Conservation (phyloP, 2,797 vertebrate species). For the Sebastes taczanowskii region DNA sequence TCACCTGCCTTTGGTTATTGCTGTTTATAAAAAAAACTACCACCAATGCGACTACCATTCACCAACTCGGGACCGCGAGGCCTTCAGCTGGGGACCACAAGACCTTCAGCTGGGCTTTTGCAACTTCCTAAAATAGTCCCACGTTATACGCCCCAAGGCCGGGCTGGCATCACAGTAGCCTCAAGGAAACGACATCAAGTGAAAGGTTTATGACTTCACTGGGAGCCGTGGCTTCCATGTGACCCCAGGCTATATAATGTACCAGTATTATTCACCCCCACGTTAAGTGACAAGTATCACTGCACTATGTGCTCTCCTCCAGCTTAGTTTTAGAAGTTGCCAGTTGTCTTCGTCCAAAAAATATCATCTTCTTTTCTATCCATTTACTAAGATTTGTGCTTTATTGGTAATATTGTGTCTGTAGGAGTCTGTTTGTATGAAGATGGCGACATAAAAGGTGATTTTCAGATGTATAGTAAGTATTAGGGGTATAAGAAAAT, state of each 20-base stretch:
- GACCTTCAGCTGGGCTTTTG: slow-evolving; percentile 69
- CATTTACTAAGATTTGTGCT: neutral
- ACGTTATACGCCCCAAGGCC: slow-evolving; percentile 64
- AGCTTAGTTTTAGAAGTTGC: neutral
- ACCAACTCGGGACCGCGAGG: slow-evolving; percentile 52
- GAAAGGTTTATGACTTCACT: slow-evolving; percentile 45
- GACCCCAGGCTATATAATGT: slow-evolving; percentile 7
- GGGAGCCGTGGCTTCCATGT: slow-evolving; percentile 22
- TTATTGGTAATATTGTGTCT: neutral
- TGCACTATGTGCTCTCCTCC: neutral
- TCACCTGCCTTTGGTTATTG: slow-evolving; percentile 72
- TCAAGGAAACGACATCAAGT: slow-evolving; percentile 64
- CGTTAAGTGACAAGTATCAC: neutral
- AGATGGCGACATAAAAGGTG: neutral
- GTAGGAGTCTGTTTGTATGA: too few species aligned
- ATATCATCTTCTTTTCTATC: neutral
- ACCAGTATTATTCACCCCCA: neutral
- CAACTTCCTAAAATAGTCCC: slow-evolving; percentile 77
- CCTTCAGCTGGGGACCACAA: slow-evolving; percentile 62
- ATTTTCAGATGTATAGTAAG: neutral
- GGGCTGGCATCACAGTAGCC: slow-evolving; percentile 58
- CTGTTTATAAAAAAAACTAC: slow-evolving; percentile 5
- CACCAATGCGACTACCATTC: slow-evolving; percentile 44
- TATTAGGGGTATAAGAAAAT: too few species aligned
- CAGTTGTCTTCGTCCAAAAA: neutral